Percentiles rank a stretch among this genome's conserved stretches.
Evolutionary conservation across 2,888 invertebrate species (phyloP).

Genomic region (Rhorus exstirpatorius): DNA sequence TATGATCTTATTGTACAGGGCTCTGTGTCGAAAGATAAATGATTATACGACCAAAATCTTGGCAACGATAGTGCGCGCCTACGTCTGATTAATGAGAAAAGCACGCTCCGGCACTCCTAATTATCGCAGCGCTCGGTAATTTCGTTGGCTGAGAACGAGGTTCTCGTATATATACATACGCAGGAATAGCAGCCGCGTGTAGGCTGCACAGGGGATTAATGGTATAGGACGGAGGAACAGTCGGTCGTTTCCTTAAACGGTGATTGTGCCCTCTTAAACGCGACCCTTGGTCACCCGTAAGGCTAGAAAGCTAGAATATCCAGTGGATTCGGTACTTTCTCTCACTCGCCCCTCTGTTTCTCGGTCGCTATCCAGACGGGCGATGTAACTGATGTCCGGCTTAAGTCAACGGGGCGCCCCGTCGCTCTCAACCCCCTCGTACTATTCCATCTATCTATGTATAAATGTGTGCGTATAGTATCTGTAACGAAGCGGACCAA

Average conservation of each 20-base stretch:
- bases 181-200: constrained; percentile 31
- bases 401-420: constrained; percentile 78
- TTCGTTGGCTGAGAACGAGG: constrained; percentile 47
- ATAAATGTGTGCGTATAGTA: constrained; percentile 42
- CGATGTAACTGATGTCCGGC: constrained; percentile 81
- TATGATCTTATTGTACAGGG: constrained; percentile 24
- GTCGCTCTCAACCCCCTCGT: constrained; percentile 49
- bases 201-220: constrained; percentile 44
- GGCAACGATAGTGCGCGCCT: constrained; percentile 50
- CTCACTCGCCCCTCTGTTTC: constrained; percentile 41
- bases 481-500: constrained; percentile 70
- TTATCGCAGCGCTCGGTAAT: constrained; percentile 69
- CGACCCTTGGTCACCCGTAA: constrained; percentile 69
- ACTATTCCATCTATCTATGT: constrained; percentile 33
- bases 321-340: constrained; percentile 61
- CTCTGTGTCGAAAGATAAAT: constrained; percentile 60
- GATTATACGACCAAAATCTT: constrained; percentile 59
- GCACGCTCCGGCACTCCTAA: constrained; percentile 68
- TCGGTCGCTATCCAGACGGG: constrained; percentile 37
- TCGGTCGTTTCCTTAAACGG: constrained; percentile 71
- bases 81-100: constrained; percentile 68
- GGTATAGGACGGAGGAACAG: constrained; percentile 53
- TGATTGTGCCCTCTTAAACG: constrained; percentile 68
- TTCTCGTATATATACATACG: constrained; percentile 5
- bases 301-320: constrained; percentile 46